Conservation (phyloP, 2,888 invertebrate genomes). For the Melitaea athalia region DNA sequence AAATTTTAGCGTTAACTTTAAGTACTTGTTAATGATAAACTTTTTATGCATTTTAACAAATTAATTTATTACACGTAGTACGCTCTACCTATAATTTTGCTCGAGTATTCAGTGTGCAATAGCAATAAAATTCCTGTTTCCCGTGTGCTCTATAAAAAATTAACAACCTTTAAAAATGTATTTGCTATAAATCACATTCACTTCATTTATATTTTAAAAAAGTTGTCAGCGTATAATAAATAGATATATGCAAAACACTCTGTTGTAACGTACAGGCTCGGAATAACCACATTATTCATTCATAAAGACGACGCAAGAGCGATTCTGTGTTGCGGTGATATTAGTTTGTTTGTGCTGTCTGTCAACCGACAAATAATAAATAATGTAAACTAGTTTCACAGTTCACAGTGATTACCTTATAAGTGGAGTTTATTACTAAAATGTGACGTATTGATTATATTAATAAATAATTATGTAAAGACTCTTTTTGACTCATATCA, state of each 20-base stretch:
- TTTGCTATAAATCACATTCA: conserved; percentile 25
- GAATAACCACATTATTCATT: conserved; percentile 52
- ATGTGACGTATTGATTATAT: neutral
- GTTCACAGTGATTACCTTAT: conserved; percentile 13
- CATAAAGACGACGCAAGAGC: conserved; percentile 45
- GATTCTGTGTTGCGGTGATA: conserved; percentile 41
- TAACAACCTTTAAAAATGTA: conserved; percentile 24
- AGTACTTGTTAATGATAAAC: too few species aligned
- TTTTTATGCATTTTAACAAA: too few species aligned
- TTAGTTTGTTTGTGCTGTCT: conserved; percentile 39
- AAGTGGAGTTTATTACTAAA: neutral
- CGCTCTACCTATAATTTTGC: neutral
- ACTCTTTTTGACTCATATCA: too few species aligned
- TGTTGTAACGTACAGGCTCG: conserved; percentile 42
- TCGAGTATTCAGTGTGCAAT: neutral
- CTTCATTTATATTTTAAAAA: conserved; percentile 32
- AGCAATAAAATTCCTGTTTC: neutral
- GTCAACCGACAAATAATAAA: conserved; percentile 30
- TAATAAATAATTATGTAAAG: too few species aligned
- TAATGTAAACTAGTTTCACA: conserved; percentile 24
- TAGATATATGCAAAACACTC: conserved; percentile 42
- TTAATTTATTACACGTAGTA: neutral
- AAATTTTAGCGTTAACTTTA: too few species aligned
- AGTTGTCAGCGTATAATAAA: conserved; percentile 35
- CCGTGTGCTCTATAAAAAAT: conserved; percentile 18